Base-by-base conservation (phyloP, 2,888 invertebrate species). In the Phortica okadai region DNA sequence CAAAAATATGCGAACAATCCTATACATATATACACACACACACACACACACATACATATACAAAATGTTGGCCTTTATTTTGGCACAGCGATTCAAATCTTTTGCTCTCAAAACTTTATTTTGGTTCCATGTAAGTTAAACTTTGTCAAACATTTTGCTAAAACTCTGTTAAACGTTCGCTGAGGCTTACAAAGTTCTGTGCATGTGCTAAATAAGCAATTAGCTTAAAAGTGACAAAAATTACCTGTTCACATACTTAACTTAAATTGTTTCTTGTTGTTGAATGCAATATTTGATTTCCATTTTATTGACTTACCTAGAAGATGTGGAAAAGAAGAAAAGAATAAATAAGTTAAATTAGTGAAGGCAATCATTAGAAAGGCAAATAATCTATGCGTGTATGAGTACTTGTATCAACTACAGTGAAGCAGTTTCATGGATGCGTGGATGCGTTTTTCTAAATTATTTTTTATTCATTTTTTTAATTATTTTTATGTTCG, bases 221-320 rank as follows among this genome's bases (percentile, higher is more conserved):
- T 14, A 50, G 50, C 10, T 50, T 50, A 5, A 6, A 50, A 2
- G 6, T 50, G 50, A 50, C 50, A 50, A 50, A 11, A 50, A 50
- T 50, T 50, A 50, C 50, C 50, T 50, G 50, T 11, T 50, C 14
- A 50, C 14, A 14, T 50, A 50, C 10, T 50, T 50, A 50, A 50
- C 8, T 50, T 50, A 50, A 14, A 8, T 11, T 14, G 50, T 50
- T 3, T 14, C 14, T 11, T 50, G 8, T 50, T 50, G 50, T 2
- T 11, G 8, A 50, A 14, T 14, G 14, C 8, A 50, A 50, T 50
- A 50, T 5, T 4, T 33, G 33, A 33, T 50, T 6, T 2, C 59
- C 7, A 21, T n/a, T 11, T 11, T n/a, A 16, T 58, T 59, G 45
- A 77, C 77, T 77, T 77, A 77, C 77, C 77, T 77, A 21, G 16